Base-by-base conservation (phyloP, 2,797 vertebrate genomes). In the Scolopax rusticola region DNA sequence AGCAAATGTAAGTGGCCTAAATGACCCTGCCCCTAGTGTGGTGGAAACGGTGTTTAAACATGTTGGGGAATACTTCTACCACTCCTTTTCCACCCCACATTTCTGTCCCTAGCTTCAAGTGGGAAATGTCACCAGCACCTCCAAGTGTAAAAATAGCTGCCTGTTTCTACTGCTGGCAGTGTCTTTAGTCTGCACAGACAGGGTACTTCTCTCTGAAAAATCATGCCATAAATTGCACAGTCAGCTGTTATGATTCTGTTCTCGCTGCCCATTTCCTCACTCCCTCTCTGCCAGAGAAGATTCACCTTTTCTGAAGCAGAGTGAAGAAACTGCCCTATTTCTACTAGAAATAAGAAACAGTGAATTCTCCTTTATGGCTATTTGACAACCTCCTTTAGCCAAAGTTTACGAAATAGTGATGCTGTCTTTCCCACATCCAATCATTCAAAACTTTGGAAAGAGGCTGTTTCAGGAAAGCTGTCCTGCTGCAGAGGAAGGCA, bases 151-250 rank as follows among this genome's bases (percentile, higher is more conserved):
- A 92, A 93, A 56, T 0, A 1, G 14, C 40, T 73, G 50, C 67
- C 63, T 78, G 54, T 71, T 91, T 84, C 83, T 87, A 21, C 59
- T 89, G 83, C 45, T 91, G 63, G 43, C 67, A 88, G 25, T 65
- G 88, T 82, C 70, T 90, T 86, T 69, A 81, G 47, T 74, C 54
- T 87, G 90, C 90, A 67, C 56, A 90, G 80, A 85, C 23, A 9
- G 50, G 74, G 59, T 57, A 79, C 64, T 93, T 94, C 61, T 86
- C 53, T 94, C 56, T 92, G 86, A 92, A 95, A 97, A 92, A 79
- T 81, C 59, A 48, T 90, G 48, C 86, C 70, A 67, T 84, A 86
- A 88, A 74, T 95, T 88, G 74, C 59, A 60, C 30, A 85, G 57
- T 78, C 81, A 94, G 81, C 88, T 90, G 77, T 61, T 90, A 56